Evolutionary conservation across 2,113 vertebrate species (phyloP), one percentile per base, ranked within the genome.

Genomic region (Saguinus midas): DNA sequence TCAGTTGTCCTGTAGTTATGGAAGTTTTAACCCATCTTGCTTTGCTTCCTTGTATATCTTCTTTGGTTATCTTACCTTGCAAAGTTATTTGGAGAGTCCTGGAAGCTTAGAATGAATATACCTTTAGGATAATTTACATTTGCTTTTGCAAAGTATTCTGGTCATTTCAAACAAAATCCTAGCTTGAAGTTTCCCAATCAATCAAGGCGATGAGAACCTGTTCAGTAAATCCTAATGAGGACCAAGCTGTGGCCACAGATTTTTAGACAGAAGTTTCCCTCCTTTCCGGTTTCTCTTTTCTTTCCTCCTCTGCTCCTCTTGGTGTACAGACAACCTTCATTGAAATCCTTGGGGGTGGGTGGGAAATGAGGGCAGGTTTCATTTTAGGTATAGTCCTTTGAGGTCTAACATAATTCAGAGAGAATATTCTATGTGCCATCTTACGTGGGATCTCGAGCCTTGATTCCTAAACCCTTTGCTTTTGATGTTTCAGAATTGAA

Each of bases 21-120:
- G 37, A 66, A 1, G 13, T 13, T 92, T 94, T 94, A 83, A 35
- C 48, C 27, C 8, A 4, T 52, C 40, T 8, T 86, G 48, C 29
- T 92, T 61, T 89, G 76, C 91, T 81, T 94, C n/a, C 70, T 83
- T 84, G 76, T 85, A 48, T 90, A 43, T 27, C 43, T 43, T 43
- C 43, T 43, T 13, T 64, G 52, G 21, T 55, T 79, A 35, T 52
- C n/a, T 83, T 95, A 79, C 14, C 20, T 91, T 84, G 37, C 37
- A 94, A 83, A 43, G 40, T 70, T 79, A 83, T 72, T 61, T 94
- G 78, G 45, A 91, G 35, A 23, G 45, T 88, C 40, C 29, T 73
- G 37, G 40, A 92, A 83, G n/a, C 83, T 88, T 78, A 88, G 14
- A 57, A 25, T 79, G 45, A 88, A 88, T 14, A 45, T 72, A 35